Evolutionary conservation across 2,113 vertebrate genomes (phyloP).

Genomic region (Gallinago jamesoni): DNA sequence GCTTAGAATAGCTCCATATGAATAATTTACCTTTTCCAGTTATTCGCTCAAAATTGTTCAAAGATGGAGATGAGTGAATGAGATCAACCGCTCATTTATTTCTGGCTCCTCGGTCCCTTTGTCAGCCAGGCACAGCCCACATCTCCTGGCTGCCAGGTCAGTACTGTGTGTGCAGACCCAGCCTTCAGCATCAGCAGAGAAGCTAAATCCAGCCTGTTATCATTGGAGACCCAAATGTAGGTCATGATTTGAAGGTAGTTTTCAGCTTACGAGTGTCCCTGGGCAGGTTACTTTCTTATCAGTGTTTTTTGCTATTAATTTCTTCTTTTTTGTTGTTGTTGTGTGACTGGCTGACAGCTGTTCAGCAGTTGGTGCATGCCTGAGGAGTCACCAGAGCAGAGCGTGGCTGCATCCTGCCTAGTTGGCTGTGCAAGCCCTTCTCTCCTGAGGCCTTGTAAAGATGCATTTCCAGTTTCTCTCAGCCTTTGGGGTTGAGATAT

Average conservation of each 20-base stretch:
- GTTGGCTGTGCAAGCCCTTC: not conserved
- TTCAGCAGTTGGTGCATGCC: not conserved
- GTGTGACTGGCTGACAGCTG: not conserved
- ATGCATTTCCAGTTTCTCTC: not conserved
- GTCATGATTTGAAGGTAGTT: not conserved
- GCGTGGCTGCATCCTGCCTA: not conserved
- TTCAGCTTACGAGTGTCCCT: not conserved
- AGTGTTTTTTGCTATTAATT: not conserved
- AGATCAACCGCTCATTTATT: slow-evolving; percentile 23
- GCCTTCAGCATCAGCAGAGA: not conserved
- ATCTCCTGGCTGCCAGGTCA: not conserved
- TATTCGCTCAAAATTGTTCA: slow-evolving; percentile 38
- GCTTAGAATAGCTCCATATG: slow-evolving; percentile 52
- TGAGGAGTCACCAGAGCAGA: not conserved
- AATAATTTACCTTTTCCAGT: slow-evolving; percentile 63
- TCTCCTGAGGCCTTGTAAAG: not conserved
- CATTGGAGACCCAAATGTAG: not conserved
- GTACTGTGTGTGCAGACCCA: not conserved
- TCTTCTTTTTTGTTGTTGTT: not conserved
- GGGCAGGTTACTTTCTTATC: not conserved
- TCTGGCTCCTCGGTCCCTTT: not conserved
- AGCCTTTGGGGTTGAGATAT: not conserved
- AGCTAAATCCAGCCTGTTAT: not conserved
- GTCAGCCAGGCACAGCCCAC: not conserved
- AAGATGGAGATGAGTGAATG: slow-evolving; percentile 42